Evolutionary conservation across 2,888 invertebrate species (phyloP).

Genomic region (Agrochola litura): DNA sequence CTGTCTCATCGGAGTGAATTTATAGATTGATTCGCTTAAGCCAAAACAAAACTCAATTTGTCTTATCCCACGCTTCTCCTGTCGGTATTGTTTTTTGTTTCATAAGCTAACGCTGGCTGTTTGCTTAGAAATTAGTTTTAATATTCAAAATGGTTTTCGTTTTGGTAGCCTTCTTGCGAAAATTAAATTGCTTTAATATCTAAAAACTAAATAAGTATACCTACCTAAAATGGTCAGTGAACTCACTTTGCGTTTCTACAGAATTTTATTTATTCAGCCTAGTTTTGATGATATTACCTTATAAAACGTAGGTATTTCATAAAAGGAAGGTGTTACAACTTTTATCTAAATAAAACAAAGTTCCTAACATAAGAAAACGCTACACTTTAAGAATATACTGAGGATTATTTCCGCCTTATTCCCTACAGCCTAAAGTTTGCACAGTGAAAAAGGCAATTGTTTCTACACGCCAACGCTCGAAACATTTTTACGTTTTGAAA

Average conservation of each 20-base stretch:
- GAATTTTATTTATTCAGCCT: not conserved
- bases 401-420: constrained; percentile 64
- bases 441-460: constrained; percentile 62
- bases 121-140: constrained; percentile 36
- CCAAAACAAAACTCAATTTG: constrained; percentile 72
- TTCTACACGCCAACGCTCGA: constrained; percentile 54
- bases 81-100: constrained; percentile 58
- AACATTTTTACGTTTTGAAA: constrained; percentile 64
- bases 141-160: constrained; percentile 24
- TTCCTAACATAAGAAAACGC: constrained; percentile 30
- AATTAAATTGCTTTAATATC: constrained; percentile 4
- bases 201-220: not conserved
- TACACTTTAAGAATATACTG: constrained; percentile 63
- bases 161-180: constrained; percentile 7
- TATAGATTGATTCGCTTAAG: constrained; percentile 69
- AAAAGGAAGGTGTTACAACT: constrained; percentile 2
- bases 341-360: constrained; percentile 29
- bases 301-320: not conserved
- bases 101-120: constrained; percentile 28
- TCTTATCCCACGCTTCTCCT: constrained; percentile 65
- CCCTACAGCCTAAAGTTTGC: constrained; percentile 55
- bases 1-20: constrained; percentile 63
- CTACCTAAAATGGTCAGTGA: constrained; percentile 13
- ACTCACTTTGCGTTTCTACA: not conserved
- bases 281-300: not conserved